These are phyloP conservation scores for Leptopilina syphax DNA, from an alignment of 2,888 invertebrate species.

Conservation along the genomic window DNA sequence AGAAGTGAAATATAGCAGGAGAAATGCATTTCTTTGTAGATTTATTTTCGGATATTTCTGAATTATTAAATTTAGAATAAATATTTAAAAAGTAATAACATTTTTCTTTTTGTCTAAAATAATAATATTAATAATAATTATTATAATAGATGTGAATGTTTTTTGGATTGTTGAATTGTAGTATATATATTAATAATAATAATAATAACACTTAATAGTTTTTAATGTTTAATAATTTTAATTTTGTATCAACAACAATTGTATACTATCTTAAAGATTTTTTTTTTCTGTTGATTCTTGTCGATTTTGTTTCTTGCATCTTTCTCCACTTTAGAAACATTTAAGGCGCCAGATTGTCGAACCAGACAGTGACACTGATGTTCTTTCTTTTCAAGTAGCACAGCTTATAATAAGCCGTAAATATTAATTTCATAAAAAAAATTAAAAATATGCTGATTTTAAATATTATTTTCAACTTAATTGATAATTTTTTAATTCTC, in stretches of 20 bases:
- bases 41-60: not conserved
- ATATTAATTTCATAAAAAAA: not conserved
- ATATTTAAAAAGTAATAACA: too few species aligned
- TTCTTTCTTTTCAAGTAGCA: constrained; percentile 3
- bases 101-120: too few species aligned
- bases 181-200: too few species aligned
- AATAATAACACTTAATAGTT: too few species aligned
- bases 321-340: constrained; percentile 46
- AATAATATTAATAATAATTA: too few species aligned
- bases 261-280: not conserved
- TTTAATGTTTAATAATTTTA: not conserved
- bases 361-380: constrained; percentile 60
- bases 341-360: constrained; percentile 62
- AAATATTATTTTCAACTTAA: too few species aligned
- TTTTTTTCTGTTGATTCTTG: not conserved
- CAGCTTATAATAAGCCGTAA: not conserved
- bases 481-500: too few species aligned
- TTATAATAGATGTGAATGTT: too few species aligned
- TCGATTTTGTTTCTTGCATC: not conserved
- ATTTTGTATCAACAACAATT: not conserved
- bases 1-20: not conserved
- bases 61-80: too few species aligned
- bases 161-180: too few species aligned
- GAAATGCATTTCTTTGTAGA: not conserved
- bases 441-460: too few species aligned